Conservation (phyloP, 2,888 invertebrate genomes). For the Uropetala carovei region DNA sequence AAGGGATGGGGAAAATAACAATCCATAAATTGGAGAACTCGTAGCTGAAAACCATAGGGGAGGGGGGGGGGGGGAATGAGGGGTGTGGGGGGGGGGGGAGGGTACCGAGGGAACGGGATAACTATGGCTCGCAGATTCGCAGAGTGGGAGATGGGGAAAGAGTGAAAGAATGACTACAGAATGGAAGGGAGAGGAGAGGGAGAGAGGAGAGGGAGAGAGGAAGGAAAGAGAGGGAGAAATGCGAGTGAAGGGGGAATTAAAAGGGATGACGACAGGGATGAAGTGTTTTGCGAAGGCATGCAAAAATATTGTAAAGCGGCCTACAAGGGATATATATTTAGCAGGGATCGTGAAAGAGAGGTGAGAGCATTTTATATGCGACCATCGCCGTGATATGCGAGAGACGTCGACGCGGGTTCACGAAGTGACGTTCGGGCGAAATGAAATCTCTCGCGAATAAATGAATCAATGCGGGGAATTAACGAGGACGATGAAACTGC, state of each 20-base stretch:
- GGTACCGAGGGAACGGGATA: no score
- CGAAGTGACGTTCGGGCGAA: not conserved
- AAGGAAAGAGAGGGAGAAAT: not conserved
- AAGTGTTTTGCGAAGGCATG: not conserved
- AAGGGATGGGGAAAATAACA: constrained; percentile 6
- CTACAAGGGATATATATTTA: not conserved
- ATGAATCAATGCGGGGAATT: not conserved
- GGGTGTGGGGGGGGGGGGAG: no score
- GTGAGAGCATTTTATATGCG: not conserved
- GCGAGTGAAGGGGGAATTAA: no score
- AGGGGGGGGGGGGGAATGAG: no score
- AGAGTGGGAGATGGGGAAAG: no score
- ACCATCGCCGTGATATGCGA: not conserved
- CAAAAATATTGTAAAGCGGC: not conserved
- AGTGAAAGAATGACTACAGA: no score
- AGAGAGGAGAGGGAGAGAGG: not conserved
- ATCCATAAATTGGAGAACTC: not conserved
- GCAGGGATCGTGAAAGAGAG: not conserved
- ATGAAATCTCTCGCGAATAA: not conserved
- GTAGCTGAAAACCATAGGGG: not conserved
- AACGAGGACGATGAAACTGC: not conserved
- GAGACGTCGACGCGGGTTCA: not conserved
- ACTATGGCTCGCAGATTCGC: no score
- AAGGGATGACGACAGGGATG: not conserved
- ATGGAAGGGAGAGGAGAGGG: no score